Conservation (phyloP, 2,888 invertebrate species). For the Melangyna quadrimaculata region DNA sequence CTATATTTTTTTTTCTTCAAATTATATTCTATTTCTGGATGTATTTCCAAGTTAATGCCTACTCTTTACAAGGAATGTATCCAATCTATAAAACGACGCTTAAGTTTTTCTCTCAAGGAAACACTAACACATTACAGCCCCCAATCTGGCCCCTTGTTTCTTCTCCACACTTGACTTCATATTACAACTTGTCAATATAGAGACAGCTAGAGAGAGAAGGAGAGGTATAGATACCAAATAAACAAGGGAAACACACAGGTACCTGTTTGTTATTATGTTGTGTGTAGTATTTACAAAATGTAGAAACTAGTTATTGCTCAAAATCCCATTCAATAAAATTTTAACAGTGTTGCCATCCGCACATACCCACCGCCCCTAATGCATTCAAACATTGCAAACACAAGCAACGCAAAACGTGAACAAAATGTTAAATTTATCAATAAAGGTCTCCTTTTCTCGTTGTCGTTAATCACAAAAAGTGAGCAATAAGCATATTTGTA, state of each 20-base stretch:
- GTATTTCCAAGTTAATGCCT: conserved; percentile 60
- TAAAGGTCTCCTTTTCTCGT: conserved; percentile 5
- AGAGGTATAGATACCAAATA: conserved; percentile 1
- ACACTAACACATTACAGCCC: conserved; percentile 41
- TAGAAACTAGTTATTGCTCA: not conserved
- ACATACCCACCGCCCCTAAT: not conserved
- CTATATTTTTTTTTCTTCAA: conserved; percentile 22
- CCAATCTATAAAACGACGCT: conserved; percentile 43
- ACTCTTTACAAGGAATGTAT: conserved; percentile 51
- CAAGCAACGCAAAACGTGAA: conserved; percentile 1
- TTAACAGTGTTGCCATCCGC: conserved; percentile 38
- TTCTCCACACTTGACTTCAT: conserved; percentile 46
- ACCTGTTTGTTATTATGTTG: conserved; percentile 54
- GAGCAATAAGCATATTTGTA: not conserved
- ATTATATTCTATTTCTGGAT: conserved; percentile 65
- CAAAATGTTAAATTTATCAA: not conserved
- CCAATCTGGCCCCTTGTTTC: conserved; percentile 25
- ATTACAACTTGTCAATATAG: conserved; percentile 64
- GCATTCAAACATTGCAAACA: conserved; percentile 40
- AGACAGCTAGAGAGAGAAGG: conserved; percentile 44
- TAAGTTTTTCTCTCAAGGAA: conserved; percentile 43
- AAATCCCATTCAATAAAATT: conserved; percentile 59
- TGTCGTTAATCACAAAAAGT: conserved; percentile 9
- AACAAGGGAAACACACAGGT: conserved; percentile 31
- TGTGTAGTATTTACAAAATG: conserved; percentile 45